Conservation (phyloP, 30 jellyfish, hydroid and myxozoan genomes). For the Hydractinia symbiolongicarpus region DNA sequence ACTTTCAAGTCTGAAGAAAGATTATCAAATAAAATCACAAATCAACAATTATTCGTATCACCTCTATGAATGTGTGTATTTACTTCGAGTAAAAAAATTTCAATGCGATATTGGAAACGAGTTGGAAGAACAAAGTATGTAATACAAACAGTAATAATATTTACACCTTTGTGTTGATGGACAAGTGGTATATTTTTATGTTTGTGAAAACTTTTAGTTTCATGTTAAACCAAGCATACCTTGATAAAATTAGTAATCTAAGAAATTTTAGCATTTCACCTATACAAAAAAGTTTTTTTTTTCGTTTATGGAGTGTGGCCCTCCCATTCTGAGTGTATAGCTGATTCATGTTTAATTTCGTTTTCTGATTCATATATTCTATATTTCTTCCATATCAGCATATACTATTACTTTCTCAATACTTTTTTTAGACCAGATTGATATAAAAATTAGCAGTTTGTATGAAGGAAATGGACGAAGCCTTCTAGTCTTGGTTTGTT, state of each 20-base stretch:
- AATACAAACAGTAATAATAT: not conserved
- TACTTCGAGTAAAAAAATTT: constrained; percentile 21
- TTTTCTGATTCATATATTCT: too few species aligned
- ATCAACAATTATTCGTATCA: constrained; percentile 2
- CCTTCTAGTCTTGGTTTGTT: constrained; percentile 27
- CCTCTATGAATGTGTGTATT: constrained; percentile 20
- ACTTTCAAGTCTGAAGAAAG: constrained; percentile 18
- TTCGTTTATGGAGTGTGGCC: too few species aligned
- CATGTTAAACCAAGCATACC: too few species aligned
- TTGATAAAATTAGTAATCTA: too few species aligned
- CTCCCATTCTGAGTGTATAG: too few species aligned
- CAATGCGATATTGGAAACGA: not conserved
- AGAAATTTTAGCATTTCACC: too few species aligned
- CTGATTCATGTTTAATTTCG: too few species aligned
- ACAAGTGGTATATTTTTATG: too few species aligned
- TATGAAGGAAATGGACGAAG: constrained; percentile 28
- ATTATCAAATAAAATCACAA: constrained; percentile 17
- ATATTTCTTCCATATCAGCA: too few species aligned
- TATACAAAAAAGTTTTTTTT: too few species aligned
- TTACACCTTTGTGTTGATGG: too few species aligned
- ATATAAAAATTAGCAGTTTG: constrained; percentile 12
- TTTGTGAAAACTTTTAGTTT: not conserved
- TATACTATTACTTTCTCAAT: too few species aligned
- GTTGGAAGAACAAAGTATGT: constrained; percentile 6
- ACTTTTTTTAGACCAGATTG: constrained; percentile 14